Evolutionary conservation across 1,140 invertebrate species (phyloP).

Genomic region (Bombus turneri): DNA sequence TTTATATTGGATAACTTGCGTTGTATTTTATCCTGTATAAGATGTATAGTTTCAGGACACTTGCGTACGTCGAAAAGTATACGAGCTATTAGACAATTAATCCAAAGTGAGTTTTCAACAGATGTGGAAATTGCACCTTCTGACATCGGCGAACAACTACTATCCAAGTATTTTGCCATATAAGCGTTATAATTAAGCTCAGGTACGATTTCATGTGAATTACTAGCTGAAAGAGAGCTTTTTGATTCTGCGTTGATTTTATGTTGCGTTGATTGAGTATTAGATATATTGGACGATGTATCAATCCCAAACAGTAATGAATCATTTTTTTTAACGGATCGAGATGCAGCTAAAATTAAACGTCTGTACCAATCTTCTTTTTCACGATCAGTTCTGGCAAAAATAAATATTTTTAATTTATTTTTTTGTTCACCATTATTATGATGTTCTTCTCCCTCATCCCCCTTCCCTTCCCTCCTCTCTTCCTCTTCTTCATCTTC

Average conservation of each 20-base stretch:
- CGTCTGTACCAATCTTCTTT: constrained; percentile 92
- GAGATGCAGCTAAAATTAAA: constrained; percentile 72
- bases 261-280: constrained; percentile 19
- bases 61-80: constrained; percentile 90
- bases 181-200: constrained; percentile 77
- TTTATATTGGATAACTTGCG: constrained; percentile 93
- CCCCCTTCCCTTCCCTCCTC: too few species aligned
- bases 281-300: constrained; percentile 36
- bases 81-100: constrained; percentile 90
- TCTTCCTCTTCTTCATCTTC: not conserved
- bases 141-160: constrained; percentile 40
- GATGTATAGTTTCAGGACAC: constrained; percentile 85
- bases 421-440: constrained; percentile 71
- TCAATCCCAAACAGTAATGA: constrained; percentile 71
- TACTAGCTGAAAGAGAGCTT: constrained; percentile 58
- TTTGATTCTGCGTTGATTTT: constrained; percentile 68
- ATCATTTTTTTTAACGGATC: constrained; percentile 65
- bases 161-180: constrained; percentile 77
- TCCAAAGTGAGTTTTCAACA: constrained; percentile 83
- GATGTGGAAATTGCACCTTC: constrained; percentile 34
- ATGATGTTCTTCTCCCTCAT: not conserved
- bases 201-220: constrained; percentile 61
- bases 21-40: constrained; percentile 90
- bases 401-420: constrained; percentile 82
- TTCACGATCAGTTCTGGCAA: constrained; percentile 91